A percentile compares a stretch with the other conserved stretches of the same genome.
These are phyloP conservation scores for Acanthurus leucopareius DNA, from an alignment of 2,797 vertebrate genomes.

Conservation along the genomic window DNA sequence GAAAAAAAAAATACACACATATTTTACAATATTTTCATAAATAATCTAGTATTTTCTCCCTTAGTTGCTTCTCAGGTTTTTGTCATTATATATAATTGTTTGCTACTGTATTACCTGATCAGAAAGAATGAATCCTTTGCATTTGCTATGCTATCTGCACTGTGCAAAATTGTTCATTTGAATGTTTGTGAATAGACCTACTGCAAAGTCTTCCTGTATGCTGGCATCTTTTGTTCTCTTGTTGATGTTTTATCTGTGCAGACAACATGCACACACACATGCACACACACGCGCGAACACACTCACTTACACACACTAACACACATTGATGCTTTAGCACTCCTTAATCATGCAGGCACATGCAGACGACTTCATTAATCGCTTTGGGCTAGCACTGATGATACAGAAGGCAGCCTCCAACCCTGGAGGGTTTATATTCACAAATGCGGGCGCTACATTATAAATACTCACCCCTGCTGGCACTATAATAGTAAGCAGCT, in stretches of 20 bases:
- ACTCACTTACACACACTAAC: not conserved
- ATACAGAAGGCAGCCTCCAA: constrained; percentile 62
- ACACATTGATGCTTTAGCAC: constrained; percentile 41
- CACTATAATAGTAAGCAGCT: constrained; percentile 63
- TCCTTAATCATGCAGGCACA: constrained; percentile 79
- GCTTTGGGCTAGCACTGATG: constrained; percentile 71
- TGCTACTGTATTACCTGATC: constrained; percentile 39
- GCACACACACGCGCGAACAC: not conserved
- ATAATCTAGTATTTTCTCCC: constrained; percentile 40
- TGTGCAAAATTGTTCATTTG: constrained; percentile 28
- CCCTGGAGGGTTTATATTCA: constrained; percentile 63
- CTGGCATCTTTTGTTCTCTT: constrained; percentile 63
- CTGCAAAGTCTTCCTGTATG: constrained; percentile 28
- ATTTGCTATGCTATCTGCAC: constrained; percentile 15
- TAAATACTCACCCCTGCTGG: constrained; percentile 67
- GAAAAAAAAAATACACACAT: constrained; percentile 38
- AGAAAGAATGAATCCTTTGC: constrained; percentile 28
- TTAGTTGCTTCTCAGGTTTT: constrained; percentile 24
- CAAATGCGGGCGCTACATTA: constrained; percentile 57
- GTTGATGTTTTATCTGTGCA: constrained; percentile 62
- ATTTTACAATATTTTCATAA: constrained; percentile 61
- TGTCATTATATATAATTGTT: constrained; percentile 34
- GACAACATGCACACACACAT: constrained; percentile 25
- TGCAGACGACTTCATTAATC: constrained; percentile 81
- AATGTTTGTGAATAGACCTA: constrained; percentile 29